Evolutionary conservation across 2,113 vertebrate species (phyloP).

Genomic region (Monarcha castaneiventris): DNA sequence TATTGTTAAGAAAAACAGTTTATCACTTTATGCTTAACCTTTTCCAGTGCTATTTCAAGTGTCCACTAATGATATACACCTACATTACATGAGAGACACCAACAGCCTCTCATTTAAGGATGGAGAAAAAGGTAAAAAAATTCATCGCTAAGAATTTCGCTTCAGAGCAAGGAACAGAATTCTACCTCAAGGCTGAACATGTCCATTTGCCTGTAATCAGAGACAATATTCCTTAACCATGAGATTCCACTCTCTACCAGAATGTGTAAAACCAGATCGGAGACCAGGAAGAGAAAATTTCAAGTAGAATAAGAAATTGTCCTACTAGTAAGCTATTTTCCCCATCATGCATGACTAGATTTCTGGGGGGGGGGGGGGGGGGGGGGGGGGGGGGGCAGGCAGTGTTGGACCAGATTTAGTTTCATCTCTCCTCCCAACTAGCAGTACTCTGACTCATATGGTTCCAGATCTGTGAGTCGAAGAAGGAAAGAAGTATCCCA

Average conservation of each 20-base stretch:
- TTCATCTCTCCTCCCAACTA: background rate
- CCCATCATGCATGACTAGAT: background rate
- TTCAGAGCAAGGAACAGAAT: background rate
- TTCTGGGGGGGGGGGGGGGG: background rate
- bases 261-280: background rate
- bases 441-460: constrained; percentile 17
- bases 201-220: background rate
- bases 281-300: background rate
- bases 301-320: background rate
- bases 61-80: background rate
- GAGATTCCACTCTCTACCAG: background rate
- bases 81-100: background rate
- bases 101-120: background rate
- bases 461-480: background rate
- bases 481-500: constrained; percentile 23
- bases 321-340: background rate
- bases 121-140: background rate
- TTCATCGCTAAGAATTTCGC: background rate
- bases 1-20: background rate
- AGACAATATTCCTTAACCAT: background rate
- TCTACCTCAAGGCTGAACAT: background rate
- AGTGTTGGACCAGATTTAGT: background rate
- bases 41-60: background rate
- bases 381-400: too few relatives aligned
- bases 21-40: background rate